Evolutionary conservation across 2,113 vertebrate species (phyloP).

Genomic region (Ptilorrhoa leucosticta): DNA sequence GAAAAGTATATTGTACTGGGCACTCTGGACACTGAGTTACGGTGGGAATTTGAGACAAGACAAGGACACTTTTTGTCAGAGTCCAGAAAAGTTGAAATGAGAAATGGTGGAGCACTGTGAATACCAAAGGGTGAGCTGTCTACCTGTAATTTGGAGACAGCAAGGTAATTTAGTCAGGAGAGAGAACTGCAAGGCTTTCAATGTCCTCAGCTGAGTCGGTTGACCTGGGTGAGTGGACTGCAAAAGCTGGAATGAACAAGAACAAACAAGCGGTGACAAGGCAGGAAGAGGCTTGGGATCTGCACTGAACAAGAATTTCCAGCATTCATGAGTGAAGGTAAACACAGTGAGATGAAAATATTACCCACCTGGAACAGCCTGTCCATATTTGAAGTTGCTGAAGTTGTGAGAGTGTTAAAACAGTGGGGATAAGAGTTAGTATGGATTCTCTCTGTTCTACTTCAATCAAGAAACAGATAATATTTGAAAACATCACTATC

Average conservation of each 20-base stretch:
- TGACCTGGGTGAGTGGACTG: background rate
- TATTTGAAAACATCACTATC: background rate
- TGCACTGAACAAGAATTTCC: background rate
- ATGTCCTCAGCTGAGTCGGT: rapidly evolving
- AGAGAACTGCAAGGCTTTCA: background rate
- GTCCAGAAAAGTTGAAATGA: background rate
- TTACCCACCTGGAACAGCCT: background rate
- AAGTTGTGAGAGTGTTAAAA: background rate
- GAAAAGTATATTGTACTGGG: background rate
- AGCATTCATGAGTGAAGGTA: background rate
- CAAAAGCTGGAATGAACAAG: background rate
- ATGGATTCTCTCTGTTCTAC: background rate
- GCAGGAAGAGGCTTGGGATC: background rate
- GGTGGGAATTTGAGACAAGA: background rate
- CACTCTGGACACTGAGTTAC: background rate
- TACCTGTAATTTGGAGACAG: background rate
- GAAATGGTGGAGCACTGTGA: background rate
- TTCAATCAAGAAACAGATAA: background rate
- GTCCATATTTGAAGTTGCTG: background rate
- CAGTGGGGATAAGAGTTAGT: background rate
- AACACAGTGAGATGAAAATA: background rate
- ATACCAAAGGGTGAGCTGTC: background rate
- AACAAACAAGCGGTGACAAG: background rate
- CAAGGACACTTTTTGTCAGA: background rate
- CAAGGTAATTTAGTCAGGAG: background rate